phyloP scores from a whole-genome alignment of 2,888 invertebrate genomes.

The Meloe dianella region DNA sequence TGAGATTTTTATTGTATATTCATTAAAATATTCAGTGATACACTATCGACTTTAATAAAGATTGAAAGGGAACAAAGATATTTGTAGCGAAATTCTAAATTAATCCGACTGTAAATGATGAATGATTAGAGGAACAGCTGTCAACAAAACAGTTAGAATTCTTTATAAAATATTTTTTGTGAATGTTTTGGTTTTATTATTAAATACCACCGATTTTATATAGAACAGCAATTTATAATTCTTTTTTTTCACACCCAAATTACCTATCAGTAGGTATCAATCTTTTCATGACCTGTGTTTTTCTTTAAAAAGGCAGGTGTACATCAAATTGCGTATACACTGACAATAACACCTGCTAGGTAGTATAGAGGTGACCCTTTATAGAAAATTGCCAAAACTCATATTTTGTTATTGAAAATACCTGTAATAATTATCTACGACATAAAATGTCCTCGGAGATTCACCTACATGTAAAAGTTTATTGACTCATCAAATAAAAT shows the following conservation, averaged over 20 bases:
- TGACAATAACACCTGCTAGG: slow-evolving; percentile 4
- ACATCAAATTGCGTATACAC: background rate
- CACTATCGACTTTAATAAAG: background rate
- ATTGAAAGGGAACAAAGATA: background rate
- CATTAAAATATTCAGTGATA: background rate
- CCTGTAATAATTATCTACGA: background rate
- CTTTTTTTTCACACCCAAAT: no score
- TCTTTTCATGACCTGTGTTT: background rate
- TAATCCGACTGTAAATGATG: background rate
- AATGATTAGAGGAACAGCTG: background rate
- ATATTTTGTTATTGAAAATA: background rate
- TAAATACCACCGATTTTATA: background rate
- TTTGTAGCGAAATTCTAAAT: background rate
- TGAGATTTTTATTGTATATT: background rate
- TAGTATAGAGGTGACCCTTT: background rate
- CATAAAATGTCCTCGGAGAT: slow-evolving; percentile 25
- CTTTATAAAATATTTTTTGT: slow-evolving; percentile 1
- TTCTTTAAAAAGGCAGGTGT: background rate
- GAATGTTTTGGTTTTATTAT: background rate
- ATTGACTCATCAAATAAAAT: slow-evolving; percentile 26
- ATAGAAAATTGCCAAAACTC: background rate
- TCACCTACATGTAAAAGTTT: slow-evolving; percentile 31
- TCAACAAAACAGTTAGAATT: background rate
- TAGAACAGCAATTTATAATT: no score
- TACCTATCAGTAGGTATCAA: no score